Conservation (phyloP, 1,140 invertebrate species). For the Drosophila tristis region DNA sequence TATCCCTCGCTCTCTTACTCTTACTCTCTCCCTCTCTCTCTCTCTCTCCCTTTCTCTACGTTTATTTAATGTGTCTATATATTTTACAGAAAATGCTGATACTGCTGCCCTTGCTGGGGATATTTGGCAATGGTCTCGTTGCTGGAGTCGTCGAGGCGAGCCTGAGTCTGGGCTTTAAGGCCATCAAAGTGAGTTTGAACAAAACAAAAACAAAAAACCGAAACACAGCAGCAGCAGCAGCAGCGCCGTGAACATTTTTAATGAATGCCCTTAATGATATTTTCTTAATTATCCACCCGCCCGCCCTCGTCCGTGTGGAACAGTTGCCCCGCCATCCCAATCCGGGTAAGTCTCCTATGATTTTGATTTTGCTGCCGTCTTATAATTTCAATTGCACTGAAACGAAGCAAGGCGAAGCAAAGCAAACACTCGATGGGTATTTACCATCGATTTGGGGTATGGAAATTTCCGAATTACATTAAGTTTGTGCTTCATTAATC, state of each 20-base stretch:
- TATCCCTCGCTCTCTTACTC: constrained; percentile 15
- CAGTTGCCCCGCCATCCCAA: constrained; percentile 76
- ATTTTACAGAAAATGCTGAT: constrained; percentile 79
- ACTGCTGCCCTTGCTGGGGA: constrained; percentile 75
- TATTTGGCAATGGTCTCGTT: constrained; percentile 79
- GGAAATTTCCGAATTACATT: constrained; percentile 67
- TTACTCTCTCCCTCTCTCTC: constrained; percentile 11
- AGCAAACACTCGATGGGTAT: constrained; percentile 17
- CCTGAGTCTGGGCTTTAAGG: constrained; percentile 79
- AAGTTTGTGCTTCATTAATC: constrained; percentile 75
- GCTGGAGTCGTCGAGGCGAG: constrained; percentile 71
- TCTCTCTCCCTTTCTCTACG: constrained; percentile 3
- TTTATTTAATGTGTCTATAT: no score
- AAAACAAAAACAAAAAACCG: no score
- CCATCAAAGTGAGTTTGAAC: constrained; percentile 75
- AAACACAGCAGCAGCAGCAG: constrained; percentile 2
- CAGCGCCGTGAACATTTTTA: constrained; percentile 44
- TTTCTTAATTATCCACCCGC: constrained; percentile 49
- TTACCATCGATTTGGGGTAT: constrained; percentile 48
- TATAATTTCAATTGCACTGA: constrained; percentile 28
- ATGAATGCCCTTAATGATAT: constrained; percentile 68
- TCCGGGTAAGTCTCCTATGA: constrained; percentile 69
- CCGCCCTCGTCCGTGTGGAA: neutral
- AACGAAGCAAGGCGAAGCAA: constrained; percentile 18
- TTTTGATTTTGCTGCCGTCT: constrained; percentile 1